Percentiles rank a stretch among this genome's conserved stretches.
Conservation (phyloP, 2,113 vertebrate genomes). For the Genyomyrus donnyi region DNA sequence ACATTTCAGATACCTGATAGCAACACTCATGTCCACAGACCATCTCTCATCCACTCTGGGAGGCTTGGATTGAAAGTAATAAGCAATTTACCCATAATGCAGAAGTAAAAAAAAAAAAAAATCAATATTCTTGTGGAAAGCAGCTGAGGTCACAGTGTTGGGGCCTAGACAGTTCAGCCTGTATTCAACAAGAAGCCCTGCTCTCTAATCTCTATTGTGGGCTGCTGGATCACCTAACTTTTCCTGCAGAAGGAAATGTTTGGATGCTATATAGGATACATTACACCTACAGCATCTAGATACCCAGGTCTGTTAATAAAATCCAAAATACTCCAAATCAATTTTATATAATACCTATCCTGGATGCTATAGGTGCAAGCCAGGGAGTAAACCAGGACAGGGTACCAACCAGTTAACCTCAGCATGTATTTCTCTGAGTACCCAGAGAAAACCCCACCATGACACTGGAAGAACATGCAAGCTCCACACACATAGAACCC, state of each 20-base stretch:
- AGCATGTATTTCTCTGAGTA: background rate
- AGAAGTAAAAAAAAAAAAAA: slow-evolving; percentile 41
- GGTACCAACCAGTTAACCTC: background rate
- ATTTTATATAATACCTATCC: background rate
- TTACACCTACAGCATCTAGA: background rate
- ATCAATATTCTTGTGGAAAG: slow-evolving; percentile 50
- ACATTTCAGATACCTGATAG: slow-evolving; percentile 22
- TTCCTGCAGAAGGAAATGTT: background rate
- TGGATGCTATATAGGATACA: background rate
- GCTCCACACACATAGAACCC: background rate
- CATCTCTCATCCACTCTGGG: slow-evolving; percentile 41
- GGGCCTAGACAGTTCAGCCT: background rate
- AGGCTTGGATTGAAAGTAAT: slow-evolving; percentile 58
- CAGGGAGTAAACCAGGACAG: background rate
- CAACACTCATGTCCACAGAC: slow-evolving; percentile 26
- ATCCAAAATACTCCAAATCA: background rate
- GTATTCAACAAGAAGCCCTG: background rate
- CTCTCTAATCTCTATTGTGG: background rate
- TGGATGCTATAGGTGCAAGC: background rate
- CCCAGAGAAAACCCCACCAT: background rate
- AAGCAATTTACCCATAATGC: slow-evolving; percentile 60
- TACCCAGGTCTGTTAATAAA: background rate
- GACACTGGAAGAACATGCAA: background rate
- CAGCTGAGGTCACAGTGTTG: slow-evolving; percentile 51
- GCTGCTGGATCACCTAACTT: background rate